Conservation (phyloP, 2,113 vertebrate genomes). For the Dermatemys mawii region DNA sequence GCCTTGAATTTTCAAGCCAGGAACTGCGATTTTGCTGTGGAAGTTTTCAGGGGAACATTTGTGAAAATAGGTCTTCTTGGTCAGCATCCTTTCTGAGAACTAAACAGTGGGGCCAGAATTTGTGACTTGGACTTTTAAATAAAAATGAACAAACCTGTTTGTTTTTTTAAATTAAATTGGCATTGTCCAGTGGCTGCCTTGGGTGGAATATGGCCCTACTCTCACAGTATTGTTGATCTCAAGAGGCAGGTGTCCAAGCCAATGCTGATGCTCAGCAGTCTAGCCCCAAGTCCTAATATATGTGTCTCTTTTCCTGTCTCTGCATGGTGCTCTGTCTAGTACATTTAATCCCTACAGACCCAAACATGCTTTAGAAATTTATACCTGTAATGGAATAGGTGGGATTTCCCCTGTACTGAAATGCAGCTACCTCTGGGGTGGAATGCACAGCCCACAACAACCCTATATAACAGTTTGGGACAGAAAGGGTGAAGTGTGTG, state of each 20-base stretch:
- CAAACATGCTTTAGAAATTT: background rate
- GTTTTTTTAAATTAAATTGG: background rate
- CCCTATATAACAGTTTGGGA: background rate
- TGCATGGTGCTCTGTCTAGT: rapidly evolving
- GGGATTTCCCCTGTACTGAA: background rate
- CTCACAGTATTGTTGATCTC: background rate
- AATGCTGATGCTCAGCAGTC: background rate
- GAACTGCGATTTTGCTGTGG: background rate
- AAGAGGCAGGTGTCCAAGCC: background rate
- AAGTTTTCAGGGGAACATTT: background rate
- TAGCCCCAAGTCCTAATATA: background rate
- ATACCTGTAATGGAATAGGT: background rate
- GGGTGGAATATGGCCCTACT: background rate
- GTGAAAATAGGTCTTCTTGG: background rate
- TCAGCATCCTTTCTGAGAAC: conserved; percentile 19
- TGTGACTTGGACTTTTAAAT: background rate
- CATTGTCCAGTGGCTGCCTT: background rate
- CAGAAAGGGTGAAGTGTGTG: background rate
- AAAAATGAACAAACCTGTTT: background rate
- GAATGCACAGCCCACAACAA: background rate
- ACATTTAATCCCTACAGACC: background rate
- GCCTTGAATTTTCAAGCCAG: background rate
- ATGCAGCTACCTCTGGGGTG: background rate
- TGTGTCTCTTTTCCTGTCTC: background rate
- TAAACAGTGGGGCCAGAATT: background rate